phyloP scores from a whole-genome alignment of 2,888 invertebrate genomes.

The Drymonia ruficornis region DNA sequence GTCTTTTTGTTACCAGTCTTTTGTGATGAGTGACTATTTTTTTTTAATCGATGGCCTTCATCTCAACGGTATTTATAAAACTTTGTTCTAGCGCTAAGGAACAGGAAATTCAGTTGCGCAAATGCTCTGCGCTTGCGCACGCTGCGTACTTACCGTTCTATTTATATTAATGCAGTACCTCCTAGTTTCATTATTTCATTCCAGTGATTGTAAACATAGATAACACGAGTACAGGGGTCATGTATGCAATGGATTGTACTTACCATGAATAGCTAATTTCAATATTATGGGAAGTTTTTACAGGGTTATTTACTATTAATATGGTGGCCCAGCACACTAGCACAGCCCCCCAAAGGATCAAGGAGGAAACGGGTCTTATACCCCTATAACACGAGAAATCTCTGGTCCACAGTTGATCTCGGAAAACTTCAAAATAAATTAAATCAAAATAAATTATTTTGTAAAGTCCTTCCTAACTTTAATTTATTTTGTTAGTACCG shows the following conservation, averaged over 20 bases:
- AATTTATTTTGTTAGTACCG: too few species aligned
- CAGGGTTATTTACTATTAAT: too few species aligned
- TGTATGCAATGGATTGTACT: not conserved
- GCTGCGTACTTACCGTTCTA: slow-evolving; percentile 18
- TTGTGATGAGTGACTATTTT: slow-evolving; percentile 50
- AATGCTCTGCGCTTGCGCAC: slow-evolving; percentile 19
- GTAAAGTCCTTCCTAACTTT: too few species aligned
- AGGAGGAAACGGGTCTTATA: too few species aligned
- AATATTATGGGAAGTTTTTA: too few species aligned
- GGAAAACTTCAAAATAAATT: too few species aligned
- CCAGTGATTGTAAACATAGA: slow-evolving; percentile 4
- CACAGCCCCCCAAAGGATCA: too few species aligned
- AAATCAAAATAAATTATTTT: too few species aligned
- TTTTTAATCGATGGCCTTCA: slow-evolving; percentile 66
- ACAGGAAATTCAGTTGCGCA: slow-evolving; percentile 34
- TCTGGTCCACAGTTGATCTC: too few species aligned
- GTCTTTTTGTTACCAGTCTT: slow-evolving; percentile 54
- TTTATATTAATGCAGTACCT: slow-evolving; percentile 15
- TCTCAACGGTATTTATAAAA: slow-evolving; percentile 53
- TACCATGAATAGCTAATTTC: not conserved
- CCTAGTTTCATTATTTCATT: slow-evolving; percentile 5
- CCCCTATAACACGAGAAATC: too few species aligned
- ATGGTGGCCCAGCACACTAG: too few species aligned
- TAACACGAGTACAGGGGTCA: slow-evolving; percentile 4
- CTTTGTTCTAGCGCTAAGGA: slow-evolving; percentile 33